Conservation (phyloP, 2,888 invertebrate genomes). For the Tethea ocularis region DNA sequence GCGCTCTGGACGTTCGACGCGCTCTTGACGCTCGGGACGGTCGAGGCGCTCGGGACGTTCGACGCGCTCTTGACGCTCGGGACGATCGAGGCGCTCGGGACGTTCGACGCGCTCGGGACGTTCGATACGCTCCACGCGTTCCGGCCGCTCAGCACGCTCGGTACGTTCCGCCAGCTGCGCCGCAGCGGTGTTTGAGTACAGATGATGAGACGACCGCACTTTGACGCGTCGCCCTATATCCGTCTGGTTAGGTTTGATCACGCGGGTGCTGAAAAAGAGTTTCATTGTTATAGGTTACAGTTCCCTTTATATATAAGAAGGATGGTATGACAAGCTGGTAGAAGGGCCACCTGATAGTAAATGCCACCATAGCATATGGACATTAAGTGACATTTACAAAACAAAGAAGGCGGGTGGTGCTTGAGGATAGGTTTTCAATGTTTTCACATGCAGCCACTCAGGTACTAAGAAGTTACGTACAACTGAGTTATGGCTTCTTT, state of each 20-base stretch:
- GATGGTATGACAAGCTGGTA: no score
- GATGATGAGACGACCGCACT: constrained; percentile 80
- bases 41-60: constrained; percentile 58
- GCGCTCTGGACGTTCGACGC: constrained; percentile 42
- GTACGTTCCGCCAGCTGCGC: constrained; percentile 54
- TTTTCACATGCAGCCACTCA: no score
- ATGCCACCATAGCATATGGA: not conserved
- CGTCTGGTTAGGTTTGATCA: constrained; percentile 95
- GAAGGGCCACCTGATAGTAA: not conserved
- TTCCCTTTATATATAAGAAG: not conserved
- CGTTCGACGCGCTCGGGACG: constrained; percentile 53
- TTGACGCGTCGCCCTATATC: constrained; percentile 95
- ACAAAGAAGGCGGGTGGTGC: no score
- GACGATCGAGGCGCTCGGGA: constrained; percentile 50
- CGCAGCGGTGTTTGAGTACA: constrained; percentile 60
- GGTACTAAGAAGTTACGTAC: no score
- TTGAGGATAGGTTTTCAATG: no score
- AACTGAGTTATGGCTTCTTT: no score
- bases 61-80: constrained; percentile 53
- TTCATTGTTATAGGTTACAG: not conserved
- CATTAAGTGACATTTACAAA: not conserved
- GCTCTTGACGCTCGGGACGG: constrained; percentile 53
- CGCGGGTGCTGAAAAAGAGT: constrained; percentile 89
- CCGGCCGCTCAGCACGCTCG: constrained; percentile 42
- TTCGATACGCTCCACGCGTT: constrained; percentile 47